Percentiles rank a stretch among this genome's conserved stretches.
These are phyloP conservation scores for Gymnothorax javanicus DNA, from an alignment of 2,797 vertebrate species.

Conservation along the genomic window DNA sequence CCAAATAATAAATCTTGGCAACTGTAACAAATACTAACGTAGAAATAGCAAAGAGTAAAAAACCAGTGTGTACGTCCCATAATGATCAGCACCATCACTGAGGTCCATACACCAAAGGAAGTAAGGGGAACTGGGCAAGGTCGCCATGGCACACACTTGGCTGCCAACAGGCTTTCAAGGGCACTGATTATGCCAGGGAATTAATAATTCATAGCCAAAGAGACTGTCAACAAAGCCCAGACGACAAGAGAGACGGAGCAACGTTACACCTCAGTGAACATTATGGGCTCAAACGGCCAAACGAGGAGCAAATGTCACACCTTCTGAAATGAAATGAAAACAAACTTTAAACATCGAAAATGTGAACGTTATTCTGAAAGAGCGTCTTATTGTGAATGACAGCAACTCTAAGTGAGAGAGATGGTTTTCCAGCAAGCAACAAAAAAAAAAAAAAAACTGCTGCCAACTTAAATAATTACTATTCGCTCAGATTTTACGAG, in stretches of 20 bases:
- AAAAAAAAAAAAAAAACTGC: not conserved
- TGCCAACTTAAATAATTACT: not conserved
- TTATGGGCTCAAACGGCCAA: slow-evolving; percentile 27
- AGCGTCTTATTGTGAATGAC: not conserved
- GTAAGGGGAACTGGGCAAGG: not conserved
- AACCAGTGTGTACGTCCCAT: not conserved
- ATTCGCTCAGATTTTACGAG: not conserved
- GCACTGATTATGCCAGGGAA: slow-evolving; percentile 65
- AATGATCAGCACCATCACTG: not conserved
- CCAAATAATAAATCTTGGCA: too few relatives aligned
- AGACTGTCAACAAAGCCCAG: slow-evolving; percentile 60
- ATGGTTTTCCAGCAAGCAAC: not conserved
- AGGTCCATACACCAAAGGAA: not conserved
- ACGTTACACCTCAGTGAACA: slow-evolving; percentile 63
- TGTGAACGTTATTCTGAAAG: not conserved
- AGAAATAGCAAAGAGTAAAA: not conserved
- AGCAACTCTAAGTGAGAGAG: not conserved
- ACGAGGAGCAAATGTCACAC: not conserved
- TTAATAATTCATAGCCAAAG: slow-evolving; percentile 71
- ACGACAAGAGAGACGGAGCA: slow-evolving; percentile 54
- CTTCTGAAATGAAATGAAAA: not conserved
- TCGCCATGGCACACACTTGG: slow-evolving; percentile 46
- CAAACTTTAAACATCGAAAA: not conserved
- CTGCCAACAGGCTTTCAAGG: slow-evolving; percentile 66
- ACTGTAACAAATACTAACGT: too few relatives aligned